Evolutionary conservation across 35 echinoderm and acorn worm species (phyloP), one percentile per base, ranked within the genome.

Genomic region (Heliocidaris tuberculata): DNA sequence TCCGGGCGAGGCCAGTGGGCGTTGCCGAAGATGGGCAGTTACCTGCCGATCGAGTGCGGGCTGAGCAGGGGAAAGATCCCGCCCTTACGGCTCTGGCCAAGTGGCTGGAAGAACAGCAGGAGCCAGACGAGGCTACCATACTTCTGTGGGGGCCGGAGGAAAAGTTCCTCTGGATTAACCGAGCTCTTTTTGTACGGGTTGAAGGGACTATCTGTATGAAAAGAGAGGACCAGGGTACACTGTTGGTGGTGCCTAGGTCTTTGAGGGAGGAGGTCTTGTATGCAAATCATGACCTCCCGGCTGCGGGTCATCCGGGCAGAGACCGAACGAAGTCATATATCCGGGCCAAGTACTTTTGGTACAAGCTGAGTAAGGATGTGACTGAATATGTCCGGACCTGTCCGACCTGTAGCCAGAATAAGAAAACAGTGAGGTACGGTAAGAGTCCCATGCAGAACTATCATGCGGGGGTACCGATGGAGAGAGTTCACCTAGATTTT

Each of bases 151-250:
- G 65, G 15, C 65, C 65, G 4, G 65, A 15, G 15, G 65, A 85
- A 24, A 86, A 86, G 85, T 86, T 29, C 85, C 85, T 86, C 85
- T 86, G 85, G 85, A 86, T 86, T 86, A 86, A 86, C 31, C 10
- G 85, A 2, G 16, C 24, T 27, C 24, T 17, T 7, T 86, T 86
- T 16, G 7, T 16, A 7, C 24, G 7, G 85, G 3, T 27, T 7
- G 85, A 86, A 31, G 85, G 85, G 6, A 7, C 16, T 16, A 27
- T 86, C 85, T 86, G 85, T 7, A 27, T 11, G 16, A 86, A 86
- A 17, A 13, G 50, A 10, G 24, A 4, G 31, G 85, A 86, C 31
- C 24, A 86, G 85, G 85, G 85, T 4, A 11, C 7, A 27, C 19
- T 86, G 24, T 16, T 31, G 31, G 12, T 86, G 19, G 85, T 86